Percentiles rank a stretch among this genome's conserved stretches.
These are phyloP conservation scores for Corvus moneduloides DNA, from an alignment of 2,113 vertebrate species.

Conservation along the genomic window DNA sequence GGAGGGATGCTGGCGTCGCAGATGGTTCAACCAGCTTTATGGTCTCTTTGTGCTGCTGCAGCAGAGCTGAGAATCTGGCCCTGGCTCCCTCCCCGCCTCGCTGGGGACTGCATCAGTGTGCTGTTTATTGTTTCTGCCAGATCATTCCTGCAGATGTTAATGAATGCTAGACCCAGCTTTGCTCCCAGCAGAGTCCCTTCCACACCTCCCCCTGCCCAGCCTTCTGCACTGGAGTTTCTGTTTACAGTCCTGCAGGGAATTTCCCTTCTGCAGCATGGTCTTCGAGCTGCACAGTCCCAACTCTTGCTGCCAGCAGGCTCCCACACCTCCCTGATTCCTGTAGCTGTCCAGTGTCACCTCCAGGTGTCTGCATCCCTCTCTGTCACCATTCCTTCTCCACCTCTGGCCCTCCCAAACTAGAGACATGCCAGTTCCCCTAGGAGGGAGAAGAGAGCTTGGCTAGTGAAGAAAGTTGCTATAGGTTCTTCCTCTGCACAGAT, in stretches of 20 bases:
- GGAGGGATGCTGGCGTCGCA: neutral
- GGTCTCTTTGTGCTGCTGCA: constrained; percentile 29
- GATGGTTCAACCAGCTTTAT: constrained; percentile 31
- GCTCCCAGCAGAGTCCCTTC: constrained; percentile 54
- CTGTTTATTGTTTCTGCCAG: constrained; percentile 70
- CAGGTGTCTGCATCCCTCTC: neutral
- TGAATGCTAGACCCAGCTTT: constrained; percentile 58
- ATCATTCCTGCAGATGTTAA: constrained; percentile 69
- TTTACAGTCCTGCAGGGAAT: constrained; percentile 60
- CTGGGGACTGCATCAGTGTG: constrained; percentile 52
- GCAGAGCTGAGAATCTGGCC: constrained; percentile 57
- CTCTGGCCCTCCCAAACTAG: neutral
- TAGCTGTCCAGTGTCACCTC: constrained; percentile 47
- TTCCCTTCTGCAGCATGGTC: constrained; percentile 12
- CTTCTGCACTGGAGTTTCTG: constrained; percentile 49
- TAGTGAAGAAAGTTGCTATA: neutral
- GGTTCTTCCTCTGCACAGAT: neutral
- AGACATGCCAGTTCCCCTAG: neutral
- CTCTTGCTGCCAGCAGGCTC: constrained; percentile 41
- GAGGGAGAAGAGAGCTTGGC: neutral
- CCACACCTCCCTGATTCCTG: constrained; percentile 44
- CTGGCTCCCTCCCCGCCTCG: neutral
- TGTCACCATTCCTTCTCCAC: constrained; percentile 22
- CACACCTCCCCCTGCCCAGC: constrained; percentile 59
- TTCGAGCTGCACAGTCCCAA: neutral